Base-by-base conservation (phyloP, 2,888 invertebrate genomes). In the Sinohyriopsis cumingii region DNA sequence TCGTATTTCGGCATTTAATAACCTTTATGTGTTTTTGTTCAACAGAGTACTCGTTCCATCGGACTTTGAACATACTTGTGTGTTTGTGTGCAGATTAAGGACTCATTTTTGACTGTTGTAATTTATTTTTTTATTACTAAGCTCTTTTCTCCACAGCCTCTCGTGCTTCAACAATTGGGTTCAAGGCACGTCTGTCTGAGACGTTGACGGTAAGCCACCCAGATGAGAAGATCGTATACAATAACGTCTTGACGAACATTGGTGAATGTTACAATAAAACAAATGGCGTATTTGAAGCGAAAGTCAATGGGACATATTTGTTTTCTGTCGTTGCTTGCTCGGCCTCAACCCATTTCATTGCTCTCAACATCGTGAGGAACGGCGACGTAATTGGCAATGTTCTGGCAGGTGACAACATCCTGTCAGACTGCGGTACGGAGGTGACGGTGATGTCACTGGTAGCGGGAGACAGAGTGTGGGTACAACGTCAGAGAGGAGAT, bases 301-400 rank as follows among this genome's bases (percentile, higher is more conserved):
- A 67, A 12, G 54, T 33, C n/a, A 71, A 71, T 24, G 71, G 67
- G 2, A 67, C 67, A 18, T 71, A 71, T 59, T 54, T 71, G 55
- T 71, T 71, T 55, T 66, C 70, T 22, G 67, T 71, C 6, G 56
- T 63, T 3, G 63, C 63, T 25, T 71, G 70, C 67, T 71, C 70
- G 6, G 3, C 4, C 3, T n/a, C 45, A n/a, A 24, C 9, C 15
- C 63, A 71, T 55, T 71, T n/a, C 59, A 71, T 71, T 25, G 66
- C 67, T 9, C 54, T 71, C 0, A 67, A 71, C 63, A 24, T 71
- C 9, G 59, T 71, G 63, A 62, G 55, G 20, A 67, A 66, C 55
- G 45, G 25, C 4, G 45, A 45, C n/a, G 33, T 57, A 59, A 56
- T 71, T 25, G 70, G 70, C 7, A 53, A 59, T 25, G 59, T 63